Evolutionary conservation across 2,113 vertebrate genomes (phyloP), one percentile per base, ranked within the genome.

Genomic region (Malurus elegans): DNA sequence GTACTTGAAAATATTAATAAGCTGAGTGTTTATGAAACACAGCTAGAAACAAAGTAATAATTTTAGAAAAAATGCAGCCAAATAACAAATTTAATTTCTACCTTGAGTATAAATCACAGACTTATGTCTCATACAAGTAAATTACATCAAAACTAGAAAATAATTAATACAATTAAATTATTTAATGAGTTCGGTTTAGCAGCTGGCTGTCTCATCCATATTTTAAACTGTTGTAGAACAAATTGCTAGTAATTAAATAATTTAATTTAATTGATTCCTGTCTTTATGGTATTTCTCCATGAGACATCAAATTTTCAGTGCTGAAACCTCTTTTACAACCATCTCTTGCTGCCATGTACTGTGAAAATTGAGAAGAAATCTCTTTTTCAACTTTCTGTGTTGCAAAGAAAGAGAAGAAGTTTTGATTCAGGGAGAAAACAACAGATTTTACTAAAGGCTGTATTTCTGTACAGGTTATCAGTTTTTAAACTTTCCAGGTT

Each of bases 171-270:
- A 86, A 40, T 95, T 96, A 91, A 97, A 97, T 96, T 95, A 96
- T 96, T 95, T 93, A 96, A 85, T 91, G 92, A 95, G 78, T 94
- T 92, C 90, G 93, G 50, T 95, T 93, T 92, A 95, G 91, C 94
- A 96, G 90, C 93, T 97, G 91, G 61, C 66, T 58, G 38, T 81
- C 96, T 97, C 90, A 93, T 97, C 44, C 64, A 93, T 94, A 94
- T 97, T 97, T 97, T 89, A 93, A 96, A 84, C 75, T 86, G 56
- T 76, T 95, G 65, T 90, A 80, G 89, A 76, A 88, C 75, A 95
- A 91, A 96, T 92, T 95, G n/a, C 36, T 78, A 14, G 84, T 93
- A 80, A 82, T 91, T 94, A 93, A 96, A 86, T 92, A 91, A 94
- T 85, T 95, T 75, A 40, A 90, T 92, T 82, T 89, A 85, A 75